These are phyloP conservation scores for Helicolenus hilgendorfi DNA, from an alignment of 2,797 vertebrate genomes.

Conservation along the genomic window DNA sequence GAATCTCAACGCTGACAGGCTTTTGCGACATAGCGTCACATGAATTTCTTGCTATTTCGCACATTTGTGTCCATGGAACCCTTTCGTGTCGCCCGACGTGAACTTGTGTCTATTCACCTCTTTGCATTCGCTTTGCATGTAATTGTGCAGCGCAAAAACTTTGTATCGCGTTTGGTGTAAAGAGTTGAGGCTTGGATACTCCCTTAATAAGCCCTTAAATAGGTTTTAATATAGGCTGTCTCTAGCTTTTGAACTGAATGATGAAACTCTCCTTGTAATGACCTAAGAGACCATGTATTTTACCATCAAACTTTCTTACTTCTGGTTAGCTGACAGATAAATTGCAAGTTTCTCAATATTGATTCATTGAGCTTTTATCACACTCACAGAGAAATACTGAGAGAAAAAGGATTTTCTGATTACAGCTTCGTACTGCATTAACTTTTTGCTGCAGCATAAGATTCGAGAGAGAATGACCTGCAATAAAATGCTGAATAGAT, in stretches of 20 bases:
- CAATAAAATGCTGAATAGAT: background rate
- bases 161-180: too few species aligned
- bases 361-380: conserved; percentile 9
- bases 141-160: too few species aligned
- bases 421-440: background rate
- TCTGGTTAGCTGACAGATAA: background rate
- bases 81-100: too few species aligned
- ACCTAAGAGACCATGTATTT: background rate
- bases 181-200: background rate
- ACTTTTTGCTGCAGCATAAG: background rate
- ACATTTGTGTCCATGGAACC: too few species aligned
- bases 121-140: too few species aligned
- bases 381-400: background rate
- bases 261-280: background rate
- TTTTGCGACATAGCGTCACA: too few species aligned
- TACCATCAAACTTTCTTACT: background rate
- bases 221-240: background rate
- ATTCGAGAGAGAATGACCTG: background rate
- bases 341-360: conserved; percentile 13
- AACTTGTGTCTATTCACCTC: too few species aligned
- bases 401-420: background rate
- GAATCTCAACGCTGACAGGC: too few species aligned
- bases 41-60: too few species aligned
- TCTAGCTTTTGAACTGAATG: background rate
- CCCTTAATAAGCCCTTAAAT: background rate